These are phyloP conservation scores for Aythya fuligula DNA, from an alignment of 2,797 vertebrate genomes.

Conservation along the genomic window DNA sequence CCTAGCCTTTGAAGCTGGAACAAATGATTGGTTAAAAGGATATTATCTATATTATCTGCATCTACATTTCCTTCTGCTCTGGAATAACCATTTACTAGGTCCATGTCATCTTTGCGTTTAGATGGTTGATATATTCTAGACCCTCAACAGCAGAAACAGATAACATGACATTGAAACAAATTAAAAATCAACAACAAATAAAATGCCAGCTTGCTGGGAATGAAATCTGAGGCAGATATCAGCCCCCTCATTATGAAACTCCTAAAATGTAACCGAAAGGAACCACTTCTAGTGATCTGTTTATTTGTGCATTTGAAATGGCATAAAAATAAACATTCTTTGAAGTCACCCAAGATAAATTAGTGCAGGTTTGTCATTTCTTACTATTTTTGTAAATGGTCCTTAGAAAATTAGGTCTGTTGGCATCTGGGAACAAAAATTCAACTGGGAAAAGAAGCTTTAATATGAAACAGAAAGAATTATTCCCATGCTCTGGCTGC, in stretches of 20 bases:
- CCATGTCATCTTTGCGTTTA: slow-evolving; percentile 27
- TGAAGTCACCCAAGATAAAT: slow-evolving; percentile 39
- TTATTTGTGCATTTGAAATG: slow-evolving; percentile 42
- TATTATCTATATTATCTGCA: neutral
- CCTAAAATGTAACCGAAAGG: neutral
- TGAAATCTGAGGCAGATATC: neutral
- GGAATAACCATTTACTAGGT: slow-evolving; percentile 20
- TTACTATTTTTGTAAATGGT: slow-evolving; percentile 60
- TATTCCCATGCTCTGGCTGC: slow-evolving; percentile 74
- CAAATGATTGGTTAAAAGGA: slow-evolving; percentile 27
- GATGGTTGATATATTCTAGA: neutral
- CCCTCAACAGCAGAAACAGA: neutral
- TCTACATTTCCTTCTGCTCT: neutral
- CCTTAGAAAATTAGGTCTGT: slow-evolving; percentile 58
- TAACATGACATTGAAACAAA: slow-evolving; percentile 11
- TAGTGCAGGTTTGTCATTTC: slow-evolving; percentile 48
- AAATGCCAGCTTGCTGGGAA: neutral
- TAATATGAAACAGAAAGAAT: slow-evolving; percentile 76
- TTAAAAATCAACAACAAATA: neutral
- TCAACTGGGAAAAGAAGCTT: slow-evolving; percentile 65
- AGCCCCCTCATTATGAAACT: neutral
- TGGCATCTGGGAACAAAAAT: slow-evolving; percentile 68
- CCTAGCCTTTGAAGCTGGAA: slow-evolving; percentile 5
- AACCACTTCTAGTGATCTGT: neutral
- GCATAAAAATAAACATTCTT: slow-evolving; percentile 44